Evolutionary conservation across 2,888 invertebrate genomes (phyloP).

Genomic region (Diplazon laetatorius): DNA sequence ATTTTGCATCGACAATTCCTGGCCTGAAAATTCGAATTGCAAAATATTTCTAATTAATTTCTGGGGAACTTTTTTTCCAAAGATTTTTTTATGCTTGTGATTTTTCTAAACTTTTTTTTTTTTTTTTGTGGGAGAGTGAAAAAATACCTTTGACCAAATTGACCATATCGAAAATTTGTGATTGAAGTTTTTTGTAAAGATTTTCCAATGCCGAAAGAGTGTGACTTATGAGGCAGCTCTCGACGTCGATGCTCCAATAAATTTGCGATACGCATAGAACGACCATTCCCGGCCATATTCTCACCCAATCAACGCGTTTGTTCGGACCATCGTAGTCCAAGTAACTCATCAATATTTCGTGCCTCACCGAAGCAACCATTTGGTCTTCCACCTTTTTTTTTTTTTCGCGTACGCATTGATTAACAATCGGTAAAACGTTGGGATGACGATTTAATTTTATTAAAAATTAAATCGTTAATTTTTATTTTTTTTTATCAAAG

Average conservation of each 20-base stretch:
- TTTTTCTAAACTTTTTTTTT: too few relatives aligned
- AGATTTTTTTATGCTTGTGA: too few relatives aligned
- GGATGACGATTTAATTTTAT: not conserved
- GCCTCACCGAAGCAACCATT: slow-evolving; percentile 89
- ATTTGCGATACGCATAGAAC: slow-evolving; percentile 91
- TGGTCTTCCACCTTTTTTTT: slow-evolving; percentile 87
- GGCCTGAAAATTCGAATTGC: too few relatives aligned
- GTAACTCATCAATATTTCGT: slow-evolving; percentile 87
- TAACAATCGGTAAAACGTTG: not conserved
- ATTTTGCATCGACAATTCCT: slow-evolving; percentile 87
- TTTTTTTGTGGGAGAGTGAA: too few relatives aligned
- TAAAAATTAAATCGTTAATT: not conserved
- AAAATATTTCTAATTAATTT: too few relatives aligned
- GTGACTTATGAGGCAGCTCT: slow-evolving; percentile 86
- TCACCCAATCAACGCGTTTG: slow-evolving; percentile 88
- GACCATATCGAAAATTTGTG: slow-evolving; percentile 90
- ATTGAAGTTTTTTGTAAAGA: slow-evolving; percentile 84
- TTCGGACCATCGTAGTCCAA: slow-evolving; percentile 86
- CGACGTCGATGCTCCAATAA: slow-evolving; percentile 92
- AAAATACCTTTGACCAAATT: slow-evolving; percentile 86
- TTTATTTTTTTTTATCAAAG: too few relatives aligned
- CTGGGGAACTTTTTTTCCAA: too few relatives aligned
- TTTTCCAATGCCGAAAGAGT: slow-evolving; percentile 84
- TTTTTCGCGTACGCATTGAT: too few relatives aligned
- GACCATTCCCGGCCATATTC: slow-evolving; percentile 92